Evolutionary conservation across 2,888 invertebrate species (phyloP).

Genomic region (Tromatobia lineatoria): DNA sequence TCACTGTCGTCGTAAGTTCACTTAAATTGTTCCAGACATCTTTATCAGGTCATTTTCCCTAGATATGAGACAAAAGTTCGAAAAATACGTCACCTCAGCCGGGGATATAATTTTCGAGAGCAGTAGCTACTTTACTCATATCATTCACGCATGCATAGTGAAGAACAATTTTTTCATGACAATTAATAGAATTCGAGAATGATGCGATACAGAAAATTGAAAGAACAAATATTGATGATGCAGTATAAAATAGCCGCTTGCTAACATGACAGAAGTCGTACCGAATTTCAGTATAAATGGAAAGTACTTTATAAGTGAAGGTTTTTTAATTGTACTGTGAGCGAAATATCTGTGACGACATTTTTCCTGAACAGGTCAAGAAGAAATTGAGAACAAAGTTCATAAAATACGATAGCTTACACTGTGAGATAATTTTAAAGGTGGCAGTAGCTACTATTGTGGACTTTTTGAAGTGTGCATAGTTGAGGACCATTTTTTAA

Average conservation of each 20-base stretch:
- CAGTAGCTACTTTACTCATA: too few species aligned
- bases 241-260: too few species aligned
- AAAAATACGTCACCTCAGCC: too few species aligned
- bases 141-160: neutral
- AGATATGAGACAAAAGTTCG: too few species aligned
- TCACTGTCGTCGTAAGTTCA: too few species aligned
- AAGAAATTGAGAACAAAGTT: neutral
- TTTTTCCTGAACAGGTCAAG: neutral
- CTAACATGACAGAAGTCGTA: too few species aligned
- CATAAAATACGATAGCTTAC: neutral
- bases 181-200: neutral
- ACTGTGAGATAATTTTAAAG: neutral
- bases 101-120: too few species aligned
- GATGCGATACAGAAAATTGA: too few species aligned
- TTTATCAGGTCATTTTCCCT: too few species aligned
- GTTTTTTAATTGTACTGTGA: neutral
- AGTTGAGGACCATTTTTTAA: constrained; percentile 8
- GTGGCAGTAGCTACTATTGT: neutral
- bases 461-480: neutral
- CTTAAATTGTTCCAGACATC: too few species aligned
- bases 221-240: too few species aligned
- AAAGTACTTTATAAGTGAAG: neutral
- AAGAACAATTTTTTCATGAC: neutral
- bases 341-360: neutral
- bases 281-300: constrained; percentile 17